Evolutionary conservation across 2,888 invertebrate genomes (phyloP), one percentile per base, ranked within the genome.

Genomic region (Meloe dianella): DNA sequence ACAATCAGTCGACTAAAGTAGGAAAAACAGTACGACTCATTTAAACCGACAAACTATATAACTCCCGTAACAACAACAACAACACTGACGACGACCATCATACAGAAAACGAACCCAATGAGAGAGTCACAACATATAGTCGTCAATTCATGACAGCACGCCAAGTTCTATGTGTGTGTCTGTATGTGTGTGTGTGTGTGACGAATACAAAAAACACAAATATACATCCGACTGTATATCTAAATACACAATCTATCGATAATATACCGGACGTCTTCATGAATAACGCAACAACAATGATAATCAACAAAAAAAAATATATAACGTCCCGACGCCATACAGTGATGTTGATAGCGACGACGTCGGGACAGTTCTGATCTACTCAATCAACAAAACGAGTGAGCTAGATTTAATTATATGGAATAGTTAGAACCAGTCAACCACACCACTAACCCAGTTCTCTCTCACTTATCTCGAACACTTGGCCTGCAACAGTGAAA

Each of bases 201-300:
- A 81, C 81, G 82, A 82, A 81, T 82, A 82, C 81, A 80, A 82
- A n/a, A n/a, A 81, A 69, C 64, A 68, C 64, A 63, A 68, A 68
- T 66, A 66, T 63, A 68, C 58, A 58, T 65, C 58, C 47, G 41
- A 47, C 27, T 29, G 12, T 47, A 51, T 24, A 51, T 24, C 12
- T 10, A 12, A 64, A 61, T 62, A 68, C 65, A 41, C n/a, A n/a
- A n/a, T 71, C 69, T 12, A 70, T 58, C 67, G 71, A 66, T 72
- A 71, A 70, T 73, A 71, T 73, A 63, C 57, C 73, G 73, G 71
- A 76, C 71, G 75, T 76, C 75, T 63, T 38, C 64, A 47, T 47
- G 17, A 17, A 17, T 17, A 20, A 38, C 7, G 1, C 17, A 47
- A 38, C n/a, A 12, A 35, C 8, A 30, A 35, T 35, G 12, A 41